phyloP scores from a whole-genome alignment of 2,797 vertebrate genomes.

The Tapera naevia region DNA sequence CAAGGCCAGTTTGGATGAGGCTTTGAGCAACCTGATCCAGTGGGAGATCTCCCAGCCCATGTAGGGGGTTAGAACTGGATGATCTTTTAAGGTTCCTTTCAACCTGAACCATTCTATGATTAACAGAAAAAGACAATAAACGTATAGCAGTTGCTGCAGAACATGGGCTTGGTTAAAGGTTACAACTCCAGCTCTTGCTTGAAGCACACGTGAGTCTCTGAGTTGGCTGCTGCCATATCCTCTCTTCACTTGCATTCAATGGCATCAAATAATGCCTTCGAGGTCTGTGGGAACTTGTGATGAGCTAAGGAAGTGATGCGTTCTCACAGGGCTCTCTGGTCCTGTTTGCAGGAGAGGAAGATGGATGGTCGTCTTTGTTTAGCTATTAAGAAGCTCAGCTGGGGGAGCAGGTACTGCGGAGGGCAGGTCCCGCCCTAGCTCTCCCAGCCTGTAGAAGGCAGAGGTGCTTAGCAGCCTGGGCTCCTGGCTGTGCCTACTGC shows the following conservation, averaged over 20 bases:
- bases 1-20: too few relatives aligned
- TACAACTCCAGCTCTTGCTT: neutral
- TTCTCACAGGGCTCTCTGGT: neutral
- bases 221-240: too few relatives aligned
- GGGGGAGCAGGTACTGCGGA: neutral
- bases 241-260: fast-evolving
- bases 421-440: too few relatives aligned
- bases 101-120: too few relatives aligned
- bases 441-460: too few relatives aligned
- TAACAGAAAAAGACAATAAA: neutral
- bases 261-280: fast-evolving
- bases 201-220: fast-evolving
- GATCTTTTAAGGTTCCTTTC: too few relatives aligned
- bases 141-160: fast-evolving
- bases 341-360: neutral
- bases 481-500: too few relatives aligned
- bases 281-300: fast-evolving
- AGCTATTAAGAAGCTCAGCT: too few relatives aligned
- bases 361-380: neutral
- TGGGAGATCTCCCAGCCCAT: too few relatives aligned
- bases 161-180: fast-evolving
- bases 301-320: fast-evolving
- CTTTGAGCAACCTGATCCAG: too few relatives aligned
- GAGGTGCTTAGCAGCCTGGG: too few relatives aligned
- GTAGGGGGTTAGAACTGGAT: too few relatives aligned